These are phyloP conservation scores for Magallana angulata DNA, from an alignment of 1,140 invertebrate species.

Conservation along the genomic window DNA sequence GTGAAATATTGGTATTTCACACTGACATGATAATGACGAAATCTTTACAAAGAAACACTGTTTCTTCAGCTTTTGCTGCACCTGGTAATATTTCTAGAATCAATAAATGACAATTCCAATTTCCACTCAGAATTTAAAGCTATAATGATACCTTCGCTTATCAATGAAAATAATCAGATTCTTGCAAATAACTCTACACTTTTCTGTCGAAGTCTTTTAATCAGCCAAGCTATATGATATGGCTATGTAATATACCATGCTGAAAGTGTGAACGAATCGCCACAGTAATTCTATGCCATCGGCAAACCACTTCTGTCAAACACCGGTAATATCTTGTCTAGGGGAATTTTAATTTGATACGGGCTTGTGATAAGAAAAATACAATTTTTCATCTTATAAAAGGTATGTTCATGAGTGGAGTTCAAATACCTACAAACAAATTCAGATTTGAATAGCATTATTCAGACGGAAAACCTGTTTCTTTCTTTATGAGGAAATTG, in stretches of 20 bases:
- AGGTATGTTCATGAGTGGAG: constrained; percentile 32
- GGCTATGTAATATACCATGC: background rate
- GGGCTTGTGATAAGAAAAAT: constrained; percentile 10
- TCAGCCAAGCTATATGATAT: constrained; percentile 7
- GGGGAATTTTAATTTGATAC: constrained; percentile 25
- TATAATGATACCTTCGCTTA: background rate
- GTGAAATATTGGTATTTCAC: background rate
- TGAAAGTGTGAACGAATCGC: background rate
- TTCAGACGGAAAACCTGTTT: background rate
- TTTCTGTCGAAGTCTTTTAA: background rate
- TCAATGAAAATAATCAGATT: constrained; percentile 23
- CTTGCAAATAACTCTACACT: constrained; percentile 9
- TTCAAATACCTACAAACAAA: background rate
- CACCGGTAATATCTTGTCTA: constrained; percentile 16
- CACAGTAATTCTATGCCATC: constrained; percentile 17
- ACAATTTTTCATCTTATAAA: constrained; percentile 32
- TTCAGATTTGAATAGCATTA: constrained; percentile 19
- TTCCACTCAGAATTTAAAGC: background rate
- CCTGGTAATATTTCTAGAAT: background rate
- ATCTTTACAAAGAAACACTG: background rate
- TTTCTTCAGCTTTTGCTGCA: background rate
- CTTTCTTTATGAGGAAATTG: background rate
- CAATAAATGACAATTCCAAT: background rate
- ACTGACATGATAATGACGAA: background rate
- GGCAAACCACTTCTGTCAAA: constrained; percentile 1